These are phyloP conservation scores for Embiotoca jacksoni DNA, from an alignment of 2,113 vertebrate species.

Conservation along the genomic window DNA sequence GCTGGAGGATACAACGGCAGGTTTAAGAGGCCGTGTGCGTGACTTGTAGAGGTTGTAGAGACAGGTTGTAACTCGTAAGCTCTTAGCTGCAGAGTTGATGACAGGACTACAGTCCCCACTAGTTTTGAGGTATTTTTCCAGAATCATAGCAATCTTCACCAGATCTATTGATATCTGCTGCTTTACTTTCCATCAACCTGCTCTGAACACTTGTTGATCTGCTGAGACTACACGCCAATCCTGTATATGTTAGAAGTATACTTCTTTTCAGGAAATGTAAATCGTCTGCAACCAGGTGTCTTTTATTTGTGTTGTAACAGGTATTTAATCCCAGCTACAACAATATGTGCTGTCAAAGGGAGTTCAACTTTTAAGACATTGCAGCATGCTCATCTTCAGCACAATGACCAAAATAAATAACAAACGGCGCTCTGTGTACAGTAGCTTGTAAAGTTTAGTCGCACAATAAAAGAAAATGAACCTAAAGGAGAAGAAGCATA, in stretches of 20 bases:
- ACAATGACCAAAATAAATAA: constrained; percentile 2
- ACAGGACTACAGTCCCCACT: neutral
- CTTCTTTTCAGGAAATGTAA: too few species aligned
- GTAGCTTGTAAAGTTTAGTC: constrained; percentile 8
- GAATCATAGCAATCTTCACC: neutral
- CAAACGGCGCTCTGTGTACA: constrained; percentile 3
- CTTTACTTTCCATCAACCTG: neutral
- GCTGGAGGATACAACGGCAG: neutral
- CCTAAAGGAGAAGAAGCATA: constrained; percentile 29
- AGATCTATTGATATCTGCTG: neutral
- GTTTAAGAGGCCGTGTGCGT: too few species aligned
- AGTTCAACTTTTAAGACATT: neutral
- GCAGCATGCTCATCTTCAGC: neutral
- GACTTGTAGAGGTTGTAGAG: too few species aligned
- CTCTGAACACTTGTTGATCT: neutral
- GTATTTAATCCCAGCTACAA: neutral
- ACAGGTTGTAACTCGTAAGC: too few species aligned
- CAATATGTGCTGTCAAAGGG: neutral
- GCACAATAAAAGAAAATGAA: constrained; percentile 4
- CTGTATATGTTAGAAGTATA: too few species aligned
- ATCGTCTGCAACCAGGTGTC: too few species aligned
- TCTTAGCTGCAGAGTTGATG: too few species aligned
- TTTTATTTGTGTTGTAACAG: neutral
- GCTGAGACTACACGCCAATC: neutral
- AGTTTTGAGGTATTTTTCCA: neutral